Evolutionary conservation across 2,113 vertebrate species (phyloP).

Genomic region (Naja naja): DNA sequence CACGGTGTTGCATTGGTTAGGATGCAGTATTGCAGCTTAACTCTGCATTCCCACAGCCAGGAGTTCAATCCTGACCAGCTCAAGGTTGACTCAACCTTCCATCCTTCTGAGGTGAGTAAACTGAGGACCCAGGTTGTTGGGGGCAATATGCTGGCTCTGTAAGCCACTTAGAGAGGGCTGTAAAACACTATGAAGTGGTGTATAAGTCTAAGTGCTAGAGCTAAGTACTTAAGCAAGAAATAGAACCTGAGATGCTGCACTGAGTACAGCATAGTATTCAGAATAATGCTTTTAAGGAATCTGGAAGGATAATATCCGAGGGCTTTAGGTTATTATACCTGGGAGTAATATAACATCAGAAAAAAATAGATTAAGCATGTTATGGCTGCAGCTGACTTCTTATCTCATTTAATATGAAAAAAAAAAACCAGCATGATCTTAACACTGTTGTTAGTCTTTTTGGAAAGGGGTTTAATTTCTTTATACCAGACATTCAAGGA

Average conservation of each 20-base stretch:
- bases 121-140: not conserved
- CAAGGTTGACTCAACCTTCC: not conserved
- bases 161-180: not conserved
- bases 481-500: not conserved
- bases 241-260: not conserved
- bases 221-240: not conserved
- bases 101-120: not conserved
- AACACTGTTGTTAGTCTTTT: not conserved
- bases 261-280: not conserved
- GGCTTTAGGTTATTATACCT: not conserved
- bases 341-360: not conserved
- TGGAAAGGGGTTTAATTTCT: not conserved
- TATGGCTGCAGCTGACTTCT: not conserved
- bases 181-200: not conserved
- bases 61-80: not conserved
- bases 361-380: not conserved
- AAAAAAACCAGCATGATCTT: not conserved
- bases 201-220: not conserved
- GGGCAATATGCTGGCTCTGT: not conserved
- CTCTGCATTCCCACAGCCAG: not conserved
- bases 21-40: not conserved
- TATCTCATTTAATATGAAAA: not conserved
- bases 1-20: not conserved
- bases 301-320: not conserved
- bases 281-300: not conserved